Evolutionary conservation across 1,140 invertebrate genomes (phyloP).

Genomic region (Drosophila sulfurigaster): DNA sequence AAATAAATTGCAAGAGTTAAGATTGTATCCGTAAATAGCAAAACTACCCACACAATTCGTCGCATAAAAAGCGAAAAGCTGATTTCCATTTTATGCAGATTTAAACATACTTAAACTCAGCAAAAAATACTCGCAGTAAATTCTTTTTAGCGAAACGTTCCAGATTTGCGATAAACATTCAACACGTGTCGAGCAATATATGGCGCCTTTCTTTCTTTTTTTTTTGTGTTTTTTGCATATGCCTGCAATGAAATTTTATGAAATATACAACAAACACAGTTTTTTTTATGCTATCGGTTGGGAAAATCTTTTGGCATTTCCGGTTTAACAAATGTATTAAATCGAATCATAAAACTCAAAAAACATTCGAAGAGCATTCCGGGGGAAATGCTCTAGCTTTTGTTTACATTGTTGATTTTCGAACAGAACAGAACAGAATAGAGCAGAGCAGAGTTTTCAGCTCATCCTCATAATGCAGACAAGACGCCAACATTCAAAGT

Average conservation of each 20-base stretch:
- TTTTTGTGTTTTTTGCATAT: not conserved
- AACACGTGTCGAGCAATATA: conserved; percentile 25
- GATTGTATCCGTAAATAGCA: too few relatives aligned
- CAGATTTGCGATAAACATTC: conserved; percentile 3
- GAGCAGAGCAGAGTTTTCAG: conserved; percentile 15
- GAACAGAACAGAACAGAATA: not conserved
- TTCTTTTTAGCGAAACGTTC: not conserved
- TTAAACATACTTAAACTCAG: too few relatives aligned
- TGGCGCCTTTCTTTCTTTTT: conserved; percentile 15
- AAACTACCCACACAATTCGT: too few relatives aligned
- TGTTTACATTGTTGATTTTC: conserved; percentile 62
- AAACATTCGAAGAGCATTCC: conserved; percentile 45
- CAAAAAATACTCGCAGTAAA: not conserved
- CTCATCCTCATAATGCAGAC: conserved; percentile 49
- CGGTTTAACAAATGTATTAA: conserved; percentile 51
- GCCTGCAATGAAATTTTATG: conserved; percentile 62
- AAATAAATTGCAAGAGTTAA: too few relatives aligned
- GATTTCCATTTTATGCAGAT: too few relatives aligned
- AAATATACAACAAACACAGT: conserved; percentile 46
- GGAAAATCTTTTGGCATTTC: conserved; percentile 44
- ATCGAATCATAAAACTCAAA: conserved; percentile 63
- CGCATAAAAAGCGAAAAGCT: too few relatives aligned
- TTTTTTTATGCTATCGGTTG: conserved; percentile 26
- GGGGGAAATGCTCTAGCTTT: conserved; percentile 26
- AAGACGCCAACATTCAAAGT: conserved; percentile 41